Evolutionary conservation across 2,888 invertebrate species (phyloP), one percentile per base, ranked within the genome.

Genomic region (Lymantria dispar): DNA sequence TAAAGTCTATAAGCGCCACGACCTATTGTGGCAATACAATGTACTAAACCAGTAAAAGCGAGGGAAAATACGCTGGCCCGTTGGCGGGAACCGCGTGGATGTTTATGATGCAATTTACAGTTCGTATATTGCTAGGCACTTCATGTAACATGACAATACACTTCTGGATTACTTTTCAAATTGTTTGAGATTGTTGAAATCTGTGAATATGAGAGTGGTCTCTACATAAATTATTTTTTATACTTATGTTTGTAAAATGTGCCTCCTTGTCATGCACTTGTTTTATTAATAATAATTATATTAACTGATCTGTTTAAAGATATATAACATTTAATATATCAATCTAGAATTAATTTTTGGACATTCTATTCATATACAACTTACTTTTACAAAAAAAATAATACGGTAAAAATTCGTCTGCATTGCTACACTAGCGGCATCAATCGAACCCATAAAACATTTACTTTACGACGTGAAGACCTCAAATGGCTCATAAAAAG

Each of bases 71-170:
- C 57, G 52, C 61, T 62, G 22, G 22, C 22, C 22, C 22, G 22
- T 3, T 22, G 62, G 62, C 73, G 70, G 64, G 77, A 66, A 72
- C 69, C 68, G 68, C 73, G 74, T 64, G 71, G 78, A 87, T 84
- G 83, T 87, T 89, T 88, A 87, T 80, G 85, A 83, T 78, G 85
- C 85, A 84, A 85, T 88, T 88, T 83, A 83, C 83, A 83, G 83
- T 83, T 78, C 78, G 80, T 86, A 85, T 85, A 87, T 84, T 84
- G 78, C 82, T 68, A 79, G 76, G 70, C 80, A 85, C 83, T 85
- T 85, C 81, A 85, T 83, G 80, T 80, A 83, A 81, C 79, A 80
- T 76, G 78, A 80, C 78, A 80, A 82, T 82, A 83, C 76, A 80
- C 77, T 76, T 71, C 71, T 73, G 72, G 76, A 80, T 80, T 82